Base-by-base conservation (phyloP, 2,888 invertebrate genomes). In the Scaptomyza polygonia region DNA sequence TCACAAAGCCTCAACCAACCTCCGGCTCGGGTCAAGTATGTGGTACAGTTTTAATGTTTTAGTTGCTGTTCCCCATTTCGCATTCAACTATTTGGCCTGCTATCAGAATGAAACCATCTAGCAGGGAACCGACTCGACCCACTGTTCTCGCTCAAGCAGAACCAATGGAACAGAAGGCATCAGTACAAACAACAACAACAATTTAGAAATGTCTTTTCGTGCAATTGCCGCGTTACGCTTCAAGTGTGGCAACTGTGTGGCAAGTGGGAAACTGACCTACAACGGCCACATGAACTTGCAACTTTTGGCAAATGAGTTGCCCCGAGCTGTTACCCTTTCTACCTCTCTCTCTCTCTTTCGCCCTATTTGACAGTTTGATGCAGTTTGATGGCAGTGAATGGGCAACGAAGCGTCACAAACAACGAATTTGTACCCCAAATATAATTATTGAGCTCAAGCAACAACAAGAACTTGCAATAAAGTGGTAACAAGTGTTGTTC, bases 181-280 rank as follows among this genome's bases (percentile, higher is more conserved):
- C 53, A 52, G 21, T 29, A 63, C 8, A 5, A 32, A 29, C 67
- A 56, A n/a, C 49, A 53, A 36, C 16, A 51, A 53, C 34, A 64
- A 49, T 42, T 48, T 40, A 51, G 63, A 64, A 61, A 61, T 72
- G 59, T 72, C 63, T 75, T 72, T 47, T 55, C 54, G 45, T 59
- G 74, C 67, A 74, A 74, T 72, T 75, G 74, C 54, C 67, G 76
- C 68, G 76, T 65, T 73, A 67, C 77, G 76, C 76, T 77, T 71
- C 59, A 71, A 64, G 58, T 77, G 74, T 52, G 77, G 55, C 72
- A 73, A 54, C 52, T 52, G 58, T 65, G 36, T 52, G 12, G 47
- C 32, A 34, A 34, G 25, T 49, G 51, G 53, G 39, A 25, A 52
- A 62, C 72, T 74, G 77, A 77, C 77, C 76, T 71, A 71, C 64